Evolutionary conservation across 64 coral and sea anemone species (phyloP), one percentile per base, ranked within the genome.

Genomic region (Cladopsammia gracilis): DNA sequence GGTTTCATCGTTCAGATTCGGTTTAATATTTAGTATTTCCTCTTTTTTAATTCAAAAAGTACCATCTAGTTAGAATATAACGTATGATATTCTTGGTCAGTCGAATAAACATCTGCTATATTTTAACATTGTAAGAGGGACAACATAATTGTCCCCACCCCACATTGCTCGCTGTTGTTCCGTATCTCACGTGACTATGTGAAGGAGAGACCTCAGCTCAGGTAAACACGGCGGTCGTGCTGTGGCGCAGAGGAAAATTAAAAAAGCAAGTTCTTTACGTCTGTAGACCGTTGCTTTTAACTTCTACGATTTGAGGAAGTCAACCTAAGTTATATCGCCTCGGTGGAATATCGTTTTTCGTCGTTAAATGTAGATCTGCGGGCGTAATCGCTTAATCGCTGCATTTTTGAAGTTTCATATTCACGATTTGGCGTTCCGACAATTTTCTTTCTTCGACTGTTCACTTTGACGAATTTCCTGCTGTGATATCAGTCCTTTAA

Each of bases 111-210:
- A 34, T 34, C 34, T 34, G 34, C 2, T 34, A 1, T 34, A 1
- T 34, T 34, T 34, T 34, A 34, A 34, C 34, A 34, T 34, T 34
- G 34, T 34, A 34, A 34, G 34, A 34, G 34, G 34, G 34, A 34
- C 34, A 34, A 34, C 0, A 34, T 1, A 34, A 34, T 12, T 56
- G 53, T 56, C 53, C 53, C 53, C 3, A 56, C 53, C 53, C 53
- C 53, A 10, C 53, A 7, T 7, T 56, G 12, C 53, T 56, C 11
- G 6, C 9, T 45, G 14, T 19, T 74, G 5, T 12, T 15, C 4
- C 44, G 5, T 20, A 10, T 82, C 42, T 64, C 78, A 82, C 78
- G 78, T 82, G 78, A 82, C 58, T 19, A 34, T 14, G 14, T 64
- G 18, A 22, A 15, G 13, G 42, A 7, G 22, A 3, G n/a, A n/a